phyloP scores from a whole-genome alignment of 2,113 vertebrate species.

The Murina feae region DNA sequence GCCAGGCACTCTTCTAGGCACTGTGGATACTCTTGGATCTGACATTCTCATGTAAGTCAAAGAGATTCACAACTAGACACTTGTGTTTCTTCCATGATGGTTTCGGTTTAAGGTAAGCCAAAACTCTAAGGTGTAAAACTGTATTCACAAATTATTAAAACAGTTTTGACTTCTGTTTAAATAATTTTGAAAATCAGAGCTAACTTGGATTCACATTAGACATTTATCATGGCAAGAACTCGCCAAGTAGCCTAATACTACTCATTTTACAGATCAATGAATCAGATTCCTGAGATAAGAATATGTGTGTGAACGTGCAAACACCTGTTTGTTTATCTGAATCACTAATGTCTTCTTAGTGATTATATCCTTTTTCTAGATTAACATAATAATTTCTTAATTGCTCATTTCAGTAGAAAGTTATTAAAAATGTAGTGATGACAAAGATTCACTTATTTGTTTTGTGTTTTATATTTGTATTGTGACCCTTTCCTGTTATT shows the following conservation, averaged over 20 bases:
- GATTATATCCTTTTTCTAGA: neutral
- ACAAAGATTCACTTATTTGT: conserved; percentile 17
- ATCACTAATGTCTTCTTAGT: conserved; percentile 4
- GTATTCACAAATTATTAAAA: conserved; percentile 6
- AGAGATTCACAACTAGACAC: neutral
- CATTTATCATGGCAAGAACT: conserved; percentile 35
- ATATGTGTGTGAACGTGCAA: conserved; percentile 20
- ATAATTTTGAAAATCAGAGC: conserved; percentile 35
- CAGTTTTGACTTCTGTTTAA: neutral
- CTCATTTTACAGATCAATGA: conserved; percentile 37
- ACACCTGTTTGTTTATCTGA: neutral
- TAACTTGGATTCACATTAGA: conserved; percentile 3
- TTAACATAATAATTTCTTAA: conserved; percentile 22
- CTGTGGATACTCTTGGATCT: neutral
- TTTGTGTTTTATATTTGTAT: conserved; percentile 6
- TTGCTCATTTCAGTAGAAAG: conserved; percentile 26
- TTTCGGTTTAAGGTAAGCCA: neutral
- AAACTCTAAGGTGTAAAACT: neutral
- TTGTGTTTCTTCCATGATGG: neutral
- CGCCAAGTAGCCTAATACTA: neutral
- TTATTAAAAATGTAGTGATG: conserved; percentile 22
- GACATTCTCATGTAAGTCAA: neutral
- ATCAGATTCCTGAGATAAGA: conserved; percentile 35
- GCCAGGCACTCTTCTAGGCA: neutral
- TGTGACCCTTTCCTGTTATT: neutral